These are phyloP conservation scores for Ceraclea dissimilis DNA, from an alignment of 2,888 invertebrate genomes.

Conservation along the genomic window DNA sequence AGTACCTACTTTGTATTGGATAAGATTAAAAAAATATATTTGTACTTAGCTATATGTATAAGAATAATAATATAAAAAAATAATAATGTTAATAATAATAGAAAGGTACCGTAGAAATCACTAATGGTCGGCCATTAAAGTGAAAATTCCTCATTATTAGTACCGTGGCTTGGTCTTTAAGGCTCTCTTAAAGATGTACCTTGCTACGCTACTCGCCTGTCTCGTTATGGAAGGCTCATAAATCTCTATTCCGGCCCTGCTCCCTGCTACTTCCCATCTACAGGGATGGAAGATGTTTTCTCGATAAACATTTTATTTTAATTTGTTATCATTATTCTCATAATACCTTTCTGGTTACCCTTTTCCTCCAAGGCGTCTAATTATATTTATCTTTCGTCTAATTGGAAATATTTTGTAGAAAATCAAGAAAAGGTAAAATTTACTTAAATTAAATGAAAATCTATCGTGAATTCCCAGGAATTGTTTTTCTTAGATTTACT, in stretches of 20 bases:
- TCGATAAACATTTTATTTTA: slow-evolving; percentile 3
- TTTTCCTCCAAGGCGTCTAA: not conserved
- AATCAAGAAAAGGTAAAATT: too few relatives aligned
- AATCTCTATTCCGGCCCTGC: slow-evolving; percentile 31
- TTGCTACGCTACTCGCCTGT: slow-evolving; percentile 24
- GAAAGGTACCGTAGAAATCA: slow-evolving; percentile 15
- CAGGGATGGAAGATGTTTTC: slow-evolving; percentile 2
- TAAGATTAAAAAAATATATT: too few relatives aligned
- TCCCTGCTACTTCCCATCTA: slow-evolving; percentile 4
- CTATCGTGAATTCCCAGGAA: too few relatives aligned
- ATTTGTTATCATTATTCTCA: not conserved
- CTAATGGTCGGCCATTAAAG: slow-evolving; percentile 25
- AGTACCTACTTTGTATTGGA: too few relatives aligned
- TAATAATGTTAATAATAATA: too few relatives aligned
- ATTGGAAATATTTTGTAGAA: not conserved
- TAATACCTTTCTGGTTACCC: not conserved
- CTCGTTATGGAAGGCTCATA: slow-evolving; percentile 49
- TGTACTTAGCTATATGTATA: too few relatives aligned
- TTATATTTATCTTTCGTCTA: not conserved
- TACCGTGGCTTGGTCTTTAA: slow-evolving; percentile 19
- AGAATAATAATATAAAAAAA: too few relatives aligned
- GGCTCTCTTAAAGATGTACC: slow-evolving; percentile 22
- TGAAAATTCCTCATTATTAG: slow-evolving; percentile 26
- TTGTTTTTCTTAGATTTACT: too few relatives aligned
- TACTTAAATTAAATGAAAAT: too few relatives aligned